These are phyloP conservation scores for Dunckerocampus dactyliophorus DNA, from an alignment of 2,113 vertebrate species.

Conservation along the genomic window DNA sequence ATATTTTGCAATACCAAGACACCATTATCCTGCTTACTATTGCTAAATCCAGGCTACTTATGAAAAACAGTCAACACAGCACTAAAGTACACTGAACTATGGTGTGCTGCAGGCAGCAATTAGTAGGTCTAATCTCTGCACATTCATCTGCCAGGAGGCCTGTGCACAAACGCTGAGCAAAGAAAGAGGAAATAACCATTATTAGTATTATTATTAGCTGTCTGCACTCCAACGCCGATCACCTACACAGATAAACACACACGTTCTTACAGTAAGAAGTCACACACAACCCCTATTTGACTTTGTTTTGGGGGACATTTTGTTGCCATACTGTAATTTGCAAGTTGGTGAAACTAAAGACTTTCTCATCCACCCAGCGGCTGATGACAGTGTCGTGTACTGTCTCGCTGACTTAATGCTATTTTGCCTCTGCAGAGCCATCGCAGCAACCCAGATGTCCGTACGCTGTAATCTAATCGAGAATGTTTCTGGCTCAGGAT, in stretches of 20 bases:
- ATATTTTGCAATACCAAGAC: neutral
- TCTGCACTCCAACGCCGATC: constrained; percentile 60
- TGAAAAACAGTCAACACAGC: constrained; percentile 52
- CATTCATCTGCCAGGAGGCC: constrained; percentile 68
- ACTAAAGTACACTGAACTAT: constrained; percentile 50
- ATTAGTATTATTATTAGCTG: constrained; percentile 61
- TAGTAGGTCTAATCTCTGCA: constrained; percentile 64
- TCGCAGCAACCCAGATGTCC: constrained; percentile 63
- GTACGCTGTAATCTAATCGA: constrained; percentile 69
- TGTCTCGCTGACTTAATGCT: constrained; percentile 64
- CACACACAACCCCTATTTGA: constrained; percentile 25
- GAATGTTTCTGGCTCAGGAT: constrained; percentile 57
- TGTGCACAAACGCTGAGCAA: constrained; percentile 59
- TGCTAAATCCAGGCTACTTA: constrained; percentile 24
- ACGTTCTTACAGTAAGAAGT: constrained; percentile 24
- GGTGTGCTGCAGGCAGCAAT: constrained; percentile 52
- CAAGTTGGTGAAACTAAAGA: constrained; percentile 52
- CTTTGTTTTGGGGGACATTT: constrained; percentile 38
- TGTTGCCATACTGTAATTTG: constrained; percentile 34
- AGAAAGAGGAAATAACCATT: constrained; percentile 63
- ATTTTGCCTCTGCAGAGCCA: constrained; percentile 53
- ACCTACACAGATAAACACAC: constrained; percentile 35
- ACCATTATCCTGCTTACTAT: neutral
- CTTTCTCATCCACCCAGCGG: constrained; percentile 40
- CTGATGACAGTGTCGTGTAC: constrained; percentile 61